Evolutionary conservation across 2,113 vertebrate species (phyloP), one percentile per base, ranked within the genome.

Genomic region (Phalacrocorax pelagicus): DNA sequence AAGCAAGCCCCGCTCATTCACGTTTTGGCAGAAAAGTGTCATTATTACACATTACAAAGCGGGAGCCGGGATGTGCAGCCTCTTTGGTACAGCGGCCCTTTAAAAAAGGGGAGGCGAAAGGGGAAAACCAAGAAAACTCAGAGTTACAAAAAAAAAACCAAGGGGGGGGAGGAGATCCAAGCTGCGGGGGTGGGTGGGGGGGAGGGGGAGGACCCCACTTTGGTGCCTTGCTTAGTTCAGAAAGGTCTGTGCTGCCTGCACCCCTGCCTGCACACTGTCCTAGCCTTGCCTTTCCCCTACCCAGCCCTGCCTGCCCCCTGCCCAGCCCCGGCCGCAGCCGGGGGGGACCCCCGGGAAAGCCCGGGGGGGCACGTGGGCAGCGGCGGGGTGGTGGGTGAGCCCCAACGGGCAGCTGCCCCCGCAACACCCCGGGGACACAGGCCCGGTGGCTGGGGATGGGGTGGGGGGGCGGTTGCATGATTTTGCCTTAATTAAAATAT

Each of bases 401-500:
- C 17, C 49, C 49, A 12, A 22, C 49, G 49, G 49, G 49, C 49
- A 51, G 51, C 51, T 26, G 23, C 24, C 51, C 51, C 51, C 15
- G 23, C 12, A 26, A 24, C 49, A 51, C 13, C 49, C 49, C 49
- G 23, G 49, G 49, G 23, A 26, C 23, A 26, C 24, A 24, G 51
- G 23, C 51, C 47, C 47, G 47, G 20, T 21, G 47, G 47, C 59
- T 21, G 36, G 38, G 34, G 32, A 16, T 21, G 36, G 4, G 5
- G 2, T 2, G 27, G 15, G 14, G 22, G 9, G 14, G 8, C 6
- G 16, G 16, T 4, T 44, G 51, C 29, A 22, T 9, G 23, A 90
- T 95, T 96, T 95, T 90, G 34, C 87, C 92, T 89, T 97, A 90
- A 96, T 96, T 94, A 96, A 97, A 96, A 89, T 94, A 93, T 94